Percentiles rank a stretch among this genome's conserved stretches.
These are phyloP conservation scores for Otolemur garnettii DNA, from an alignment of 2,113 vertebrate genomes.

Conservation along the genomic window DNA sequence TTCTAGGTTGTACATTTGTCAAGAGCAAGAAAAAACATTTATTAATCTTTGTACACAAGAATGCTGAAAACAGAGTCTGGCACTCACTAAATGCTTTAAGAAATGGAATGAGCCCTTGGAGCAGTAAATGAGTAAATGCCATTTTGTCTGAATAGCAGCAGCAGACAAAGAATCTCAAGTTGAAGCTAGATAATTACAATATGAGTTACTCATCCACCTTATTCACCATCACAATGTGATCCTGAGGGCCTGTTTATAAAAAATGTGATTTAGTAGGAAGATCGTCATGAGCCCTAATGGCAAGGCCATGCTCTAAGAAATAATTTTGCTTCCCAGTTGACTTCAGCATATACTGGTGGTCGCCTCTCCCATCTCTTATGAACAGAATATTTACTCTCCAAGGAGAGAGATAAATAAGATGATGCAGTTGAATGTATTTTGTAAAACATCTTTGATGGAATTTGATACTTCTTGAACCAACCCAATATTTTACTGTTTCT, in stretches of 20 bases:
- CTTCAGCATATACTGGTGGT: neutral
- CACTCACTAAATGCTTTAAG: neutral
- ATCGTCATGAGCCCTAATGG: neutral
- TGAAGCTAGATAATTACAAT: neutral
- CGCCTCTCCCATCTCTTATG: neutral
- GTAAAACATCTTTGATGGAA: constrained; percentile 59
- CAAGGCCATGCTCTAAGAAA: too few relatives aligned
- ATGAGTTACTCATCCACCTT: neutral
- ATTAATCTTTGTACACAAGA: neutral
- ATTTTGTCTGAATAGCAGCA: neutral
- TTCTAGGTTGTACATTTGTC: neutral
- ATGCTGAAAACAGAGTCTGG: neutral
- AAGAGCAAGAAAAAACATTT: neutral
- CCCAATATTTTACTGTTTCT: constrained; percentile 26
- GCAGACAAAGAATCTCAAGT: accelerated
- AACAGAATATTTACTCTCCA: neutral
- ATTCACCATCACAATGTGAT: neutral
- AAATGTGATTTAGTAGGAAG: neutral
- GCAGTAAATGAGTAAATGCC: neutral
- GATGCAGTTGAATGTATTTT: neutral
- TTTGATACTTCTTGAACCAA: constrained; percentile 69
- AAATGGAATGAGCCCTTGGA: neutral
- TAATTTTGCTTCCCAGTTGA: neutral
- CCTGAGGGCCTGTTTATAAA: neutral
- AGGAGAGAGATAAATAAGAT: constrained; percentile 53